Conservation (phyloP, 2,888 invertebrate genomes). For the Mylabris sibirica region DNA sequence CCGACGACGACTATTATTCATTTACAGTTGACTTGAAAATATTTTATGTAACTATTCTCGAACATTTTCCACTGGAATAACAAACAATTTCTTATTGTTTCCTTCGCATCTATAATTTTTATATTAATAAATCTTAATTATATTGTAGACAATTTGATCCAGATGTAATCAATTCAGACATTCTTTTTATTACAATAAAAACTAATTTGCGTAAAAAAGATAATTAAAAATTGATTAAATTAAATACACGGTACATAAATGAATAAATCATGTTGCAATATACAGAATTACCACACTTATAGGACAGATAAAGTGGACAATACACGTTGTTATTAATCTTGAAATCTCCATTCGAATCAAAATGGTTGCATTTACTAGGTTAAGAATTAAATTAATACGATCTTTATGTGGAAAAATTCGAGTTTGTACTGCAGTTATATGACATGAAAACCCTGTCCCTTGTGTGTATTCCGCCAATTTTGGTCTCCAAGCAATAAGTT, state of each 20-base stretch:
- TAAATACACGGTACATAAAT: not conserved
- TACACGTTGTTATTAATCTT: not conserved
- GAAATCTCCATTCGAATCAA: no score
- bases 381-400: not conserved
- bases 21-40: conserved; percentile 12
- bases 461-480: no score
- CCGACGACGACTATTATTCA: not conserved
- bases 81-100: not conserved
- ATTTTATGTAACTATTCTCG: conserved; percentile 7
- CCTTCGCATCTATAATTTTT: not conserved
- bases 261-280: not conserved
- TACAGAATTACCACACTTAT: not conserved
- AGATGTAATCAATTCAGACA: not conserved
- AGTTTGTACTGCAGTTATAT: no score
- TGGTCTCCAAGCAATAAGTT: no score
- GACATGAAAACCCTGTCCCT: no score
- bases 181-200: no score
- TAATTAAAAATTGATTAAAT: not conserved
- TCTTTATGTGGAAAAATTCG: not conserved
- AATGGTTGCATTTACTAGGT: no score
- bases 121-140: not conserved
- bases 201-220: not conserved
- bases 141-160: not conserved
- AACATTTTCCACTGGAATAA: not conserved
- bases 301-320: not conserved